These are phyloP conservation scores for Cyrtodaria siliqua DNA, from an alignment of 2,888 invertebrate genomes.

Conservation along the genomic window DNA sequence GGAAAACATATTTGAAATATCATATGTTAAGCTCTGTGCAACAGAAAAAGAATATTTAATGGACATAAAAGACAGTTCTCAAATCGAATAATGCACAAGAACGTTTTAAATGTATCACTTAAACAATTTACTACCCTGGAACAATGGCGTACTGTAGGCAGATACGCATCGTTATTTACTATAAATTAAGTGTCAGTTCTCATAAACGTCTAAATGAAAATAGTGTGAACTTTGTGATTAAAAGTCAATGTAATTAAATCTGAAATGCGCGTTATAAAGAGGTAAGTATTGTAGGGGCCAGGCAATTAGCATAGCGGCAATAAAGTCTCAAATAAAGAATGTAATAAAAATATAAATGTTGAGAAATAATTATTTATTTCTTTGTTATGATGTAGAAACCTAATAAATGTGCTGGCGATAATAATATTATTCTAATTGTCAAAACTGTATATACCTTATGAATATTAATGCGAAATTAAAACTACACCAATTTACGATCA, in stretches of 20 bases:
- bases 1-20: too few species aligned
- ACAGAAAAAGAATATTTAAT: too few species aligned
- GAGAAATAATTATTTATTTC: slow-evolving; percentile 41
- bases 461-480: slow-evolving; percentile 47
- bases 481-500: neutral
- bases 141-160: neutral
- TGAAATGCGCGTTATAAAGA: slow-evolving; percentile 24
- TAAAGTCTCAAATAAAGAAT: slow-evolving; percentile 34
- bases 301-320: slow-evolving; percentile 51
- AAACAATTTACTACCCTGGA: too few species aligned
- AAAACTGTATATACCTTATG: slow-evolving; percentile 22
- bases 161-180: slow-evolving; percentile 27
- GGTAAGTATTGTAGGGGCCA: slow-evolving; percentile 27
- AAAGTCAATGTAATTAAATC: slow-evolving; percentile 46
- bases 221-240: slow-evolving; percentile 49
- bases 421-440: slow-evolving; percentile 42
- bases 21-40: too few species aligned
- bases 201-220: slow-evolving; percentile 51
- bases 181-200: slow-evolving; percentile 35
- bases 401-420: slow-evolving; percentile 44
- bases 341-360: slow-evolving; percentile 53
- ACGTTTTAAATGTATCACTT: too few species aligned
- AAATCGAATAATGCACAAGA: too few species aligned
- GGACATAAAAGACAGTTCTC: too few species aligned
- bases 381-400: slow-evolving; percentile 43